These are phyloP conservation scores for Plebejus melissa DNA, from an alignment of 2,888 invertebrate species.

Conservation along the genomic window DNA sequence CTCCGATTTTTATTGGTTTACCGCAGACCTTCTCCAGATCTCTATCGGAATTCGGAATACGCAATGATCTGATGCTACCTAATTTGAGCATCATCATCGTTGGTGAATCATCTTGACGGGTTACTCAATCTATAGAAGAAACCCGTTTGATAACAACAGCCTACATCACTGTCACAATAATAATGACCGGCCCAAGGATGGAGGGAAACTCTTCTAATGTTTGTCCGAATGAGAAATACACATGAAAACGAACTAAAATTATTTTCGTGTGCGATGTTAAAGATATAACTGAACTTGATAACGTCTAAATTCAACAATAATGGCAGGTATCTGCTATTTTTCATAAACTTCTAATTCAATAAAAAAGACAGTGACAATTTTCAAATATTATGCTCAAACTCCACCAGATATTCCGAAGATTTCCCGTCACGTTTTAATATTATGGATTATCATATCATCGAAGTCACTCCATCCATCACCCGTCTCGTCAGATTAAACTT, in stretches of 20 bases:
- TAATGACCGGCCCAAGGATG: neutral
- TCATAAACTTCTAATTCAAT: too few species aligned
- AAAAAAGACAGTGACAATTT: too few species aligned
- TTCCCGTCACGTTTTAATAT: constrained; percentile 1
- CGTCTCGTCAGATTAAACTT: constrained; percentile 5
- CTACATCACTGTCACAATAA: too few species aligned
- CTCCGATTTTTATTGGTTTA: constrained; percentile 3
- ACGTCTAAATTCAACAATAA: too few species aligned
- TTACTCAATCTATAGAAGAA: too few species aligned
- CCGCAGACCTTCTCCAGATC: neutral
- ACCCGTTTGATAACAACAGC: too few species aligned
- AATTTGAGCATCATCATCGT: neutral
- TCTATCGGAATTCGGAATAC: neutral
- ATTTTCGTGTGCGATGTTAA: too few species aligned
- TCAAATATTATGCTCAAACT: neutral
- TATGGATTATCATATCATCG: neutral
- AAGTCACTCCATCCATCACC: neutral
- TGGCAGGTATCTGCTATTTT: too few species aligned
- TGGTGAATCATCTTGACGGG: neutral
- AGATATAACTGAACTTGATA: too few species aligned
- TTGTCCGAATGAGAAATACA: too few species aligned
- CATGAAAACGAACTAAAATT: too few species aligned
- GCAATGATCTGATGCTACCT: neutral
- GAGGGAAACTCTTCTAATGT: too few species aligned
- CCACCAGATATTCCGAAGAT: neutral